A percentile compares a stretch with the other conserved stretches of the same genome.
phyloP scores from a whole-genome alignment of 2,797 vertebrate species.

The Thalassophryne amazonica region DNA sequence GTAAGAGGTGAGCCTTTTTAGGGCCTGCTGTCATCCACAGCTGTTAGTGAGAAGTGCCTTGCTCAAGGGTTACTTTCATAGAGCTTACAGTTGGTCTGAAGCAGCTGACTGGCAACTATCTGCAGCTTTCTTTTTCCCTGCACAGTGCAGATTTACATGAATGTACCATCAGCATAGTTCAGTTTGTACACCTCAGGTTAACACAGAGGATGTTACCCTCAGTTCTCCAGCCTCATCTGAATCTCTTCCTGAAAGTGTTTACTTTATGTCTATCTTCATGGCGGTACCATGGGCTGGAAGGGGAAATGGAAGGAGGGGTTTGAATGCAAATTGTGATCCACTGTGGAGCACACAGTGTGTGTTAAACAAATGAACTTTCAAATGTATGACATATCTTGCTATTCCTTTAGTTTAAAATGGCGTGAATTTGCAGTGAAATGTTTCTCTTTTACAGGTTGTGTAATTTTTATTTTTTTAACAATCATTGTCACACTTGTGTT shows the following conservation, averaged over 20 bases:
- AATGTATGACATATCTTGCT: too few relatives aligned
- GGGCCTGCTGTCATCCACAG: background rate
- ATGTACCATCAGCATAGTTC: too few relatives aligned
- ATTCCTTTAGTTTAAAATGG: background rate
- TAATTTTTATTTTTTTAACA: background rate
- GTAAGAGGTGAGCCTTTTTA: conserved; percentile 3
- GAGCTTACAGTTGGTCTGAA: too few relatives aligned
- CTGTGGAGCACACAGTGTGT: conserved; percentile 24
- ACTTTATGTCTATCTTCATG: conserved; percentile 57
- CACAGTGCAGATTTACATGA: too few relatives aligned
- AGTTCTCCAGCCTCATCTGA: too few relatives aligned
- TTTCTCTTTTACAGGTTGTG: too few relatives aligned
- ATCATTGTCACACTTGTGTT: too few relatives aligned
- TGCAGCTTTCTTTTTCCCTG: background rate
- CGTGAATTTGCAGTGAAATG: background rate
- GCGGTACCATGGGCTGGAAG: conserved; percentile 38
- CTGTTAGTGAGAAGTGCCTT: background rate
- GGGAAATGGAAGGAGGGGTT: conserved; percentile 55
- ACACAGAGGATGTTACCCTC: too few relatives aligned
- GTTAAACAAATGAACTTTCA: conserved; percentile 63
- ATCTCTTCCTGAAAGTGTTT: conserved; percentile 64
- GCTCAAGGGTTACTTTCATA: background rate
- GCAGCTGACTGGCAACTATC: background rate
- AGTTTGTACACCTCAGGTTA: too few relatives aligned
- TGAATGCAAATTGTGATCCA: conserved; percentile 69